Conservation (phyloP, 2,113 vertebrate genomes). For the Orientallactaga bullata region DNA sequence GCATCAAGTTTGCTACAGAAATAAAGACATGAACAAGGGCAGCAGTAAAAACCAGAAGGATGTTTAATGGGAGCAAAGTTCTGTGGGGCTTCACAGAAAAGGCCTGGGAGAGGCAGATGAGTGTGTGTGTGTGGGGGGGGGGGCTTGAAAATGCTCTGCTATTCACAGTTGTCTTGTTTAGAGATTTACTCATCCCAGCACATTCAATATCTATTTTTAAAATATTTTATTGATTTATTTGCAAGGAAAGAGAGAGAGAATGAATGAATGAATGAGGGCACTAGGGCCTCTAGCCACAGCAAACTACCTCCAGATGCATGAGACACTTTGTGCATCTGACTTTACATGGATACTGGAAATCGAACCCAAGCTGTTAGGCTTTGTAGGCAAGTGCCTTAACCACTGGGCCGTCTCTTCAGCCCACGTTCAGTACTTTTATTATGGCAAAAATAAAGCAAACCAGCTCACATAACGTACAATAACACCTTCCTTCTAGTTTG, state of each 20-base stretch:
- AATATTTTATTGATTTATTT: too few relatives aligned
- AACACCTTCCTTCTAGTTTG: neutral
- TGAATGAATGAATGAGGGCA: too few relatives aligned
- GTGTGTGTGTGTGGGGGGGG: too few relatives aligned
- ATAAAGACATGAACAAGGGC: neutral
- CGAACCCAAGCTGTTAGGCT: too few relatives aligned
- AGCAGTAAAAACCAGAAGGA: neutral
- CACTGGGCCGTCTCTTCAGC: too few relatives aligned
- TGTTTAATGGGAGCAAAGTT: neutral
- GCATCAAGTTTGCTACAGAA: neutral
- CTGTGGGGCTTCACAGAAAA: neutral
- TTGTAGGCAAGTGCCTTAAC: too few relatives aligned
- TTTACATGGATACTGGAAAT: too few relatives aligned
- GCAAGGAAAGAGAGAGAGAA: too few relatives aligned
- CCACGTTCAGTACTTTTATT: neutral
- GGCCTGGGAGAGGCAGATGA: neutral
- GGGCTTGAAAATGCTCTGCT: too few relatives aligned
- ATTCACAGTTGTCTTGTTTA: neutral
- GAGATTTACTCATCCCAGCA: neutral
- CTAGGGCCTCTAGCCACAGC: too few relatives aligned
- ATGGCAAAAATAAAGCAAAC: neutral
- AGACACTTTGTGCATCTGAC: too few relatives aligned
- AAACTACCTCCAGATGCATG: too few relatives aligned
- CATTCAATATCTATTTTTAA: neutral
- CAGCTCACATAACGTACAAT: neutral